Evolutionary conservation across 2,113 vertebrate genomes (phyloP).

Genomic region (Panurus biarmicus): DNA sequence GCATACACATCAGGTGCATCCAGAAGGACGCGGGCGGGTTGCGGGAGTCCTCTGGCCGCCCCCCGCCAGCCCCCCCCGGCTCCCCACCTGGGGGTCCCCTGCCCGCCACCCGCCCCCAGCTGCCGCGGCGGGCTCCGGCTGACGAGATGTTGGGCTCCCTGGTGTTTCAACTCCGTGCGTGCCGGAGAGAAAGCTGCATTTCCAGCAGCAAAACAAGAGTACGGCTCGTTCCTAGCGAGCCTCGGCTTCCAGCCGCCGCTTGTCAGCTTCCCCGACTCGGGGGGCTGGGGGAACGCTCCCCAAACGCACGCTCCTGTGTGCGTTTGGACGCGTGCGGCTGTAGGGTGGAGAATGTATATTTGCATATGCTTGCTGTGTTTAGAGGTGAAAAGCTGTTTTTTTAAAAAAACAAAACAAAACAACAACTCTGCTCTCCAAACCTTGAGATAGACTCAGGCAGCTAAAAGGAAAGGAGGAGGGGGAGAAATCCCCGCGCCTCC

Average conservation of each 20-base stretch:
- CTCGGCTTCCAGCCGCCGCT: neutral
- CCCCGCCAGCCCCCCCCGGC: neutral
- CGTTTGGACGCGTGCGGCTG: neutral
- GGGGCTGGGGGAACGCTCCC: neutral
- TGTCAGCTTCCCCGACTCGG: neutral
- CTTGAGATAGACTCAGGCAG: neutral
- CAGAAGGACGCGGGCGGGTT: neutral
- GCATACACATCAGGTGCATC: conserved; percentile 23
- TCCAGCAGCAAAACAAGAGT: neutral
- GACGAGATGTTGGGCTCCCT: neutral
- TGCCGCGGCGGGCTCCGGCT: neutral
- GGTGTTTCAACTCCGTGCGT: neutral
- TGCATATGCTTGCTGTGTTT: neutral
- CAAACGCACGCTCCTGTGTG: neutral
- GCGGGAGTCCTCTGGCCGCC: neutral
- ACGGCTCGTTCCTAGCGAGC: neutral
- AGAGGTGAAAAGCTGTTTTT: neutral
- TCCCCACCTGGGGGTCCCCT: neutral
- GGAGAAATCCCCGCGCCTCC: neutral
- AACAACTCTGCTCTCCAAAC: neutral
- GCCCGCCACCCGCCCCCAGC: neutral
- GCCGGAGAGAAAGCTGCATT: neutral
- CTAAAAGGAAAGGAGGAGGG: neutral
- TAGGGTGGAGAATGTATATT: neutral
- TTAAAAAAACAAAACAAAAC: no score